phyloP scores from a whole-genome alignment of 2,888 invertebrate species.

The Epinotia ramella region DNA sequence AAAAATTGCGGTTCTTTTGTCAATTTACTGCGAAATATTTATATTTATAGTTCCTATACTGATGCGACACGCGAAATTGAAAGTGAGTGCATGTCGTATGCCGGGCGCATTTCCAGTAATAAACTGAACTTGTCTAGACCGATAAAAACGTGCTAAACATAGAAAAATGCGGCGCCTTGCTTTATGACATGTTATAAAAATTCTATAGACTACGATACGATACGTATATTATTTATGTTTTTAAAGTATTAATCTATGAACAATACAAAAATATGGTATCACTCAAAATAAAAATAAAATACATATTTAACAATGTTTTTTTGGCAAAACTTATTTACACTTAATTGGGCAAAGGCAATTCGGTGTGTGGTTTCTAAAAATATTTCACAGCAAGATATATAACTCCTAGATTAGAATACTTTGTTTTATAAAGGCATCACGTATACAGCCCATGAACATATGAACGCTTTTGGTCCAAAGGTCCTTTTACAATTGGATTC shows the following conservation, averaged over 20 bases:
- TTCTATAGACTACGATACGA: not conserved
- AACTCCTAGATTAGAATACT: not conserved
- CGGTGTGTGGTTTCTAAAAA: too few relatives aligned
- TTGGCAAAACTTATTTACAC: too few relatives aligned
- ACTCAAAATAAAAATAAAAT: too few relatives aligned
- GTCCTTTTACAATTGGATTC: not conserved
- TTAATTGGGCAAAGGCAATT: too few relatives aligned
- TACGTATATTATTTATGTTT: not conserved
- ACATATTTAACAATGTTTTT: too few relatives aligned
- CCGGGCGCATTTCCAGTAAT: constrained; percentile 12
- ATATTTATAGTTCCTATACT: too few relatives aligned
- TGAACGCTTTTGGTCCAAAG: not conserved
- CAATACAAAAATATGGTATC: not conserved
- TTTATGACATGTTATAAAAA: not conserved
- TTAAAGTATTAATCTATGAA: not conserved
- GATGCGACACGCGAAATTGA: constrained; percentile 4
- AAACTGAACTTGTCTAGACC: constrained; percentile 35
- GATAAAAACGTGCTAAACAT: constrained; percentile 28
- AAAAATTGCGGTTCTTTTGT: too few relatives aligned
- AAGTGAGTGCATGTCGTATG: constrained; percentile 33
- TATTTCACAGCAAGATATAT: too few relatives aligned
- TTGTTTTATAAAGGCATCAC: not conserved
- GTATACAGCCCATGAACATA: not conserved
- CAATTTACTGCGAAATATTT: too few relatives aligned
- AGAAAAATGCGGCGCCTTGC: constrained; percentile 16